Base-by-base conservation (phyloP, 2,113 vertebrate species). In the Cyanocitta stelleri region DNA sequence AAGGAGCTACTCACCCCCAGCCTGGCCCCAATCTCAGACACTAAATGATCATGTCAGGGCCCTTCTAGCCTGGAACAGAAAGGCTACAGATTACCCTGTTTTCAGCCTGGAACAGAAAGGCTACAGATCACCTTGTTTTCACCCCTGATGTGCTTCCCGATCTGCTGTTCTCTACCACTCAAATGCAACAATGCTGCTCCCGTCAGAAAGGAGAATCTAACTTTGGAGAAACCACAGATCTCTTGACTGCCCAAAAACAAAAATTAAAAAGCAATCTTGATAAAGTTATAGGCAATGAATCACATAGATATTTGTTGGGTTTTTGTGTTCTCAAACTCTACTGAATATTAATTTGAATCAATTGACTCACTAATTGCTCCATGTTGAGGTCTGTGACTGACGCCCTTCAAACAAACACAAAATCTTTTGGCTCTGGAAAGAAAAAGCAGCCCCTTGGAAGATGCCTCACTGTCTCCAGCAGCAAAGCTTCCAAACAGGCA, bases 201-300 rank as follows among this genome's bases (percentile, higher is more conserved):
- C 0, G 0, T n/a, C 3, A 5, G 32, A 81, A 84, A 54, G 3
- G 6, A n/a, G 11, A 61, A 3, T 3, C 9, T 32, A 14, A 39
- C 30, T 77, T n/a, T 11, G 24, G 61, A 71, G 41, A 56, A 17
- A 61, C 18, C 16, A 9, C 0, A 1, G 14, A 61, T 33, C 18
- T 69, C 48, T 16, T 9, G 9, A 39, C 1, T 46, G 54, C 13
- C 27, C 32, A n/a, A 66, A 84, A 55, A 5, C 3, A 67, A 54
- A 71, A 41, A 35, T 22, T 4, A 30, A 56, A 84, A 37, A 39
- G 6, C 7, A 39, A n/a, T 22, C 15, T 73, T 43, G 33, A 21
- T 24, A 10, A 41, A 63, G 67, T 17, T 18, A 14, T 0, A 67
- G 12, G 56, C 8, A 56, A 79, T 6, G 0, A 59, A 41, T 55